Conservation (phyloP, 2,113 vertebrate species). For the Axis porcinus region DNA sequence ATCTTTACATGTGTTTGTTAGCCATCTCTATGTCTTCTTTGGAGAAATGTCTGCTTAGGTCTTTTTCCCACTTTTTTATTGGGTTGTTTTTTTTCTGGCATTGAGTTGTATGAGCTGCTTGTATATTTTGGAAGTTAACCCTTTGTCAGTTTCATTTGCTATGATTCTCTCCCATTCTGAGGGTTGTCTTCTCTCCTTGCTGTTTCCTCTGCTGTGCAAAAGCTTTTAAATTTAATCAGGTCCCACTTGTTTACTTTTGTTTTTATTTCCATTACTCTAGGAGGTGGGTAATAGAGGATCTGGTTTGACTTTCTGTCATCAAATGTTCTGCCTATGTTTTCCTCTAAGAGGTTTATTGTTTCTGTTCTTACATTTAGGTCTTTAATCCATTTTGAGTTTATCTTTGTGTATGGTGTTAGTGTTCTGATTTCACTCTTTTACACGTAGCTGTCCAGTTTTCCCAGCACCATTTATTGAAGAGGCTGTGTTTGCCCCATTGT, state of each 20-base stretch:
- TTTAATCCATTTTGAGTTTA: neutral
- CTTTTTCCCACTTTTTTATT: neutral
- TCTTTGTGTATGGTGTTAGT: neutral
- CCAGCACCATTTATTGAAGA: neutral
- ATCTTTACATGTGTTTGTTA: neutral
- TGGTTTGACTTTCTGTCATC: neutral
- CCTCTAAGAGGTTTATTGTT: neutral
- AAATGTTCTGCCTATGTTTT: neutral
- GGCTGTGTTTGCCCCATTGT: neutral
- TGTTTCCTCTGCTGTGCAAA: neutral
- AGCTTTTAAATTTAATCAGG: neutral
- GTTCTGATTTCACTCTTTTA: neutral
- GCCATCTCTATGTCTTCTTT: neutral
- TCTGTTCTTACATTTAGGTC: neutral
- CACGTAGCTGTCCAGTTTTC: neutral
- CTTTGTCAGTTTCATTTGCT: neutral
- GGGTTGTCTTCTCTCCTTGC: neutral
- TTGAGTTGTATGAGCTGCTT: neutral
- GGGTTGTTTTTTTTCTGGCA: neutral
- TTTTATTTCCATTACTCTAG: neutral
- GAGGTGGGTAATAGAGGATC: neutral
- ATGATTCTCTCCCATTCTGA: neutral
- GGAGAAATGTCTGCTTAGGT: neutral
- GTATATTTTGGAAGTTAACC: neutral
- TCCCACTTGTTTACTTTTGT: neutral